Base-by-base conservation (phyloP, 1,140 invertebrate genomes). In the Lethrus apterus region DNA sequence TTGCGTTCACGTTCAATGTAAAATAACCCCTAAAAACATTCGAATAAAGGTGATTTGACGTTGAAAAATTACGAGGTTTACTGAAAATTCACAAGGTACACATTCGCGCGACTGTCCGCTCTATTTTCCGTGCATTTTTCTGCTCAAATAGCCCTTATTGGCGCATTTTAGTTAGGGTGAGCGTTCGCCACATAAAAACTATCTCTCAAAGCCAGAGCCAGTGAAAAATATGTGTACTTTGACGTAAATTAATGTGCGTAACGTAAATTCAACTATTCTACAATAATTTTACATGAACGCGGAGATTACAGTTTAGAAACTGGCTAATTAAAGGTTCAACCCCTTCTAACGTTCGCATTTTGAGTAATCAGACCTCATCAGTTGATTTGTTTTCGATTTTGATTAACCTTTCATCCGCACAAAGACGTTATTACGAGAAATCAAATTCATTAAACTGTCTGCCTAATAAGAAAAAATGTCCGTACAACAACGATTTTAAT, bases 191-290 rank as follows among this genome's bases (percentile, higher is more conserved):
- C 62, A 62, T 57, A 65, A 65, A 65, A 65, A 65, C 63, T 65
- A 65, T 64, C 62, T 64, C 55, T 65, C 60, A 61, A 62, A 65
- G 61, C 61, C 58, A 51, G 56, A 59, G 58, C 60, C 54, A 56
- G 54, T 58, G 62, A 65, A 63, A 65, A 64, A 65, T 64, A 62
- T 65, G 60, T 61, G 62, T 63, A 62, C 60, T 63, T 65, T 65
- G 62, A 65, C 63, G 60, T 64, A 59, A 64, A 65, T 65, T 65
- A 65, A 65, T 65, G 63, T 64, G 62, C 63, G 63, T 63, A 55
- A 48, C 61, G 60, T 60, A 62, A 63, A 65, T 65, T 65, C 59
- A 63, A 65, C 61, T 65, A 64, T 65, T 64, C 60, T 52, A 58
- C 59, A 57, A 62, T 65, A 60, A 64, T 63, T 65, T 63, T 53